These are phyloP conservation scores for Caracal caracal DNA, from an alignment of 2,113 vertebrate genomes.

Conservation along the genomic window DNA sequence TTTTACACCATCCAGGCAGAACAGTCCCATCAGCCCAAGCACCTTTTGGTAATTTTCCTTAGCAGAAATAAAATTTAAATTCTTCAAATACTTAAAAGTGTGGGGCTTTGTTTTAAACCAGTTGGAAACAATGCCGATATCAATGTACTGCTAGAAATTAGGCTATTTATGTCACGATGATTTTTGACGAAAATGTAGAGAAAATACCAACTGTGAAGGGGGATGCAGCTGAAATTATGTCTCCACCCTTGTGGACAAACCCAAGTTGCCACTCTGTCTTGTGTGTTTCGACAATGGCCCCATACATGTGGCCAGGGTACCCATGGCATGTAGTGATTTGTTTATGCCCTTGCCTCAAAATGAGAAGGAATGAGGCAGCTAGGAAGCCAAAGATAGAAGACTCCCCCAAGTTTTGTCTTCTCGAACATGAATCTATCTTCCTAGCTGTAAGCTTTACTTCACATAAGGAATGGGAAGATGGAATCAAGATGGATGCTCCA, in stretches of 20 bases:
- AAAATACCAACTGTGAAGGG: not conserved
- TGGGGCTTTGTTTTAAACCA: constrained; percentile 31
- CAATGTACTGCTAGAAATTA: not conserved
- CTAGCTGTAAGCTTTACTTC: not conserved
- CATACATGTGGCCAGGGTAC: not conserved
- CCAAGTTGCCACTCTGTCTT: not conserved
- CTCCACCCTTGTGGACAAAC: not conserved
- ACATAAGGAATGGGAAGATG: not conserved
- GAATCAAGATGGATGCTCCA: not conserved
- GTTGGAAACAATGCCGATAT: not conserved
- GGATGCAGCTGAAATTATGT: not conserved
- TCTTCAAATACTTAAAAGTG: not conserved
- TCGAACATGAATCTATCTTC: not conserved
- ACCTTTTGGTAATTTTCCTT: constrained; percentile 14
- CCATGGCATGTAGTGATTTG: not conserved
- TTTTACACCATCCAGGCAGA: not conserved
- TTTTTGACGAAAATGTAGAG: not conserved
- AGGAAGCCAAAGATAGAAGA: not conserved
- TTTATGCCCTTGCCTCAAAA: not conserved
- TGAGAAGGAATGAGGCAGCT: not conserved
- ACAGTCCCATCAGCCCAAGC: not conserved
- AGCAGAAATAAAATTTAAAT: constrained; percentile 53
- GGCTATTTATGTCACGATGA: not conserved
- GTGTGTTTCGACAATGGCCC: not conserved
- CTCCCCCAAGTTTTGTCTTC: not conserved